Evolutionary conservation across 2,888 invertebrate genomes (phyloP).

Genomic region (Torymus texanus): DNA sequence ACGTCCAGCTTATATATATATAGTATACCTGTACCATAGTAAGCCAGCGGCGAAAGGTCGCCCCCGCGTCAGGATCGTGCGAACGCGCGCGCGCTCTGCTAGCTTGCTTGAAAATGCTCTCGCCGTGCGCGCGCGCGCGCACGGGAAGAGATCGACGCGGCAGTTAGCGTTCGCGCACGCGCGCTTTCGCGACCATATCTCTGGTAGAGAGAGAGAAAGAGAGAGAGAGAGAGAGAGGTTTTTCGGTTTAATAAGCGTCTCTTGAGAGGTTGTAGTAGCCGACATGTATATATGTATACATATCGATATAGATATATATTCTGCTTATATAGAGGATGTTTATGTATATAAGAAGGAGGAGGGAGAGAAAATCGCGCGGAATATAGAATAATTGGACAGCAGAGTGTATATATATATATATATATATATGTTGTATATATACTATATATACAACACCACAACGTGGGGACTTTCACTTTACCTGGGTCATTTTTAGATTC

Average conservation of each 20-base stretch:
- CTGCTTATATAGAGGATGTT: not conserved
- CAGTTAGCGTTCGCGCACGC: not conserved
- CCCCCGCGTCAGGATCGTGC: slow-evolving; percentile 73
- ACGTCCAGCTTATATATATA: slow-evolving; percentile 67
- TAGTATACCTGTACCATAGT: no score
- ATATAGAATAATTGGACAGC: slow-evolving; percentile 52
- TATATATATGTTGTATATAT: no score
- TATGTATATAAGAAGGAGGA: not conserved
- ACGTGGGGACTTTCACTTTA: slow-evolving; percentile 49
- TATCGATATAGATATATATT: not conserved
- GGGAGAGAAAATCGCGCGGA: slow-evolving; percentile 60
- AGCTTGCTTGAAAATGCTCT: slow-evolving; percentile 64
- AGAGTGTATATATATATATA: no score
- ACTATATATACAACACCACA: no score
- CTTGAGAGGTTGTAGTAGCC: not conserved
- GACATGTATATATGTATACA: not conserved
- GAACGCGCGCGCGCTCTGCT: slow-evolving; percentile 60
- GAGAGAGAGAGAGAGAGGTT: not conserved
- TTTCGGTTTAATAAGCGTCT: not conserved
- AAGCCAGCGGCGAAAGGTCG: slow-evolving; percentile 67
- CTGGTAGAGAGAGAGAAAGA: not conserved
- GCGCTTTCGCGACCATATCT: not conserved
- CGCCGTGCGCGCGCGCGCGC: slow-evolving; percentile 57
- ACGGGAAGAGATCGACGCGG: slow-evolving; percentile 20
- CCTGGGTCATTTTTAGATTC: slow-evolving; percentile 51